phyloP scores from a whole-genome alignment of 2,888 invertebrate species.

The Cephonodes hylas region DNA sequence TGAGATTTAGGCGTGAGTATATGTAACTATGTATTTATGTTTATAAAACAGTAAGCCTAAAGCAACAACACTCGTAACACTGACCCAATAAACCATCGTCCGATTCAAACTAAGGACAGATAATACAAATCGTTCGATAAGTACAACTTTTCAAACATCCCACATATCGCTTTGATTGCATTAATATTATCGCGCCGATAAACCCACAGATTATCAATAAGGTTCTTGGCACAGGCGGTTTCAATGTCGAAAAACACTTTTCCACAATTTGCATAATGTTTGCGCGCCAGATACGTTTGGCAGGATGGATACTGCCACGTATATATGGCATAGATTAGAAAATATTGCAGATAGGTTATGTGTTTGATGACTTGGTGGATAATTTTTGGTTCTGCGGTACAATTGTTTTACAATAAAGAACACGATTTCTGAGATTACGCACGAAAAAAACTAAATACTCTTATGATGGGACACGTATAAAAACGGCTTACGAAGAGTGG shows the following conservation, averaged over 20 bases:
- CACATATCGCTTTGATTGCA: neutral
- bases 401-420: no score
- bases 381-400: no score
- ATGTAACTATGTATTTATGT: no score
- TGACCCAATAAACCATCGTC: neutral
- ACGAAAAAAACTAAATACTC: no score
- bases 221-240: slow-evolving; percentile 20
- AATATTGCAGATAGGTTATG: neutral
- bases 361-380: neutral
- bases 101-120: neutral
- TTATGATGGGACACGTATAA: no score
- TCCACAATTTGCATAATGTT: slow-evolving; percentile 26
- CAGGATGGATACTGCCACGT: neutral
- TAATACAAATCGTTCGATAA: neutral
- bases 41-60: no score
- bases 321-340: neutral
- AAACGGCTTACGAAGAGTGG: no score
- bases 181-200: neutral
- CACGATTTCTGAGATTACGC: no score
- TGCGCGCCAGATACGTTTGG: slow-evolving; percentile 10
- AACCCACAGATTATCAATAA: slow-evolving; percentile 29
- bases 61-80: neutral
- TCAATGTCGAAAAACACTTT: slow-evolving; percentile 44
- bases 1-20: no score
- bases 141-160: neutral